Base-by-base conservation (phyloP, 2,888 invertebrate genomes). In the Pheosia tremula region DNA sequence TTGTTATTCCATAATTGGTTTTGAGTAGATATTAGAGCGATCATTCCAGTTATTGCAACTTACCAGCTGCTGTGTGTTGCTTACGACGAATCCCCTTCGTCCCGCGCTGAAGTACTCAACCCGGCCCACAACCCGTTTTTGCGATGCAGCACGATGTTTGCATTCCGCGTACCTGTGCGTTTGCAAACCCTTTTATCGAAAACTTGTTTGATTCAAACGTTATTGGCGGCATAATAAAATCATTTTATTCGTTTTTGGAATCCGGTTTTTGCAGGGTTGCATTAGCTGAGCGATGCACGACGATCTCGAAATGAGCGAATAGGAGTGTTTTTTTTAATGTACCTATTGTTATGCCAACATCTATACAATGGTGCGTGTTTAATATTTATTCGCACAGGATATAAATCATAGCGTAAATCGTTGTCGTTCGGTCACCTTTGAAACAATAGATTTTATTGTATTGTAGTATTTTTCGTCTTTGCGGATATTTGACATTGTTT, bases 141-240 rank as follows among this genome's bases (percentile, higher is more conserved):
- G 71, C 75, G 71, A 72, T 86, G 87, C 87, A 89, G 87, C 86
- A 69, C 83, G 47, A 63, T 73, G 85, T 90, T 88, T 84, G 91
- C 90, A 88, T 90, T 90, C 85, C 87, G 86, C 76, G 69, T 86
- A 86, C 85, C 90, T 90, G 83, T 80, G 79, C 75, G 78, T 68
- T 82, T 84, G 88, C 86, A 83, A 82, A 83, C 79, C 81, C 84
- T 81, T 79, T 81, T 69, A 68, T 72, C 62, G 62, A 67, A 76
- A 84, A 85, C 81, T 72, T 74, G 81, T 85, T 78, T 74, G 59
- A 71, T 73, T 74, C 63, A 73, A 64, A 60, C 67, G 66, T 70
- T 64, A 72, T 69, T 72, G 61, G 68, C 56, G 61, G 57, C 41
- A 62, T 60, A 66, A 64, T 63, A 63, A 67, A 67, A 72, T 67